These are phyloP conservation scores for Xenopus laevis DNA, from an alignment of 2,113 vertebrate species.

Conservation along the genomic window DNA sequence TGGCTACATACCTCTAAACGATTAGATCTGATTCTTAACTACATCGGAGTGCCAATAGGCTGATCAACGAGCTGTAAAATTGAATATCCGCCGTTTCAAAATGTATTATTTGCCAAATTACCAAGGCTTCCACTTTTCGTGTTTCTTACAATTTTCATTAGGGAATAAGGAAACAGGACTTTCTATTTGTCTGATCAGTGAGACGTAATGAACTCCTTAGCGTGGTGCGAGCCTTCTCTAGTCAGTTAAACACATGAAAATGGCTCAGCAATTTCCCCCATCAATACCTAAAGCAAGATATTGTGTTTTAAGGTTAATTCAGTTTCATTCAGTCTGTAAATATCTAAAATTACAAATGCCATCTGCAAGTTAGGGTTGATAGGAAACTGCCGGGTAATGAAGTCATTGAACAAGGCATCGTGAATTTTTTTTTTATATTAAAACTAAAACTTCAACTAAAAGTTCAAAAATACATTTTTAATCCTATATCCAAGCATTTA, in stretches of 20 bases:
- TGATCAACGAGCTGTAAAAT: slow-evolving; percentile 38
- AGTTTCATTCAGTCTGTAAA: too few relatives aligned
- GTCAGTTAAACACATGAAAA: slow-evolving; percentile 14
- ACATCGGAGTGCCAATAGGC: slow-evolving; percentile 18
- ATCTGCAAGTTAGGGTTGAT: too few relatives aligned
- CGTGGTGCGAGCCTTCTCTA: slow-evolving; percentile 2
- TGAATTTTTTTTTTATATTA: too few relatives aligned
- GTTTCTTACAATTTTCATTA: slow-evolving; percentile 23
- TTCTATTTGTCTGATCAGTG: slow-evolving; percentile 26
- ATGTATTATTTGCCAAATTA: slow-evolving; percentile 40
- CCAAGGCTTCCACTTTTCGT: slow-evolving; percentile 22
- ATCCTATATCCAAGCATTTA: too few relatives aligned
- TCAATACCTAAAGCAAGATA: not conserved
- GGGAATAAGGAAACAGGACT: slow-evolving; percentile 17
- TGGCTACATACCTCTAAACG: slow-evolving; percentile 11
- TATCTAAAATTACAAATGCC: too few relatives aligned
- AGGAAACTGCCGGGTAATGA: too few relatives aligned
- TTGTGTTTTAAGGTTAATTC: not conserved
- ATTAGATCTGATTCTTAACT: slow-evolving; percentile 27
- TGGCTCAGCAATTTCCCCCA: not conserved
- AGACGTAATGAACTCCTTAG: slow-evolving; percentile 15
- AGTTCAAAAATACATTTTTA: too few relatives aligned
- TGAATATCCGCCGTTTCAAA: slow-evolving; percentile 28
- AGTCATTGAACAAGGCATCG: too few relatives aligned
- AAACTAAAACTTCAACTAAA: too few relatives aligned